Evolutionary conservation across 2,113 vertebrate genomes (phyloP).

Genomic region (Pelobates fuscus): DNA sequence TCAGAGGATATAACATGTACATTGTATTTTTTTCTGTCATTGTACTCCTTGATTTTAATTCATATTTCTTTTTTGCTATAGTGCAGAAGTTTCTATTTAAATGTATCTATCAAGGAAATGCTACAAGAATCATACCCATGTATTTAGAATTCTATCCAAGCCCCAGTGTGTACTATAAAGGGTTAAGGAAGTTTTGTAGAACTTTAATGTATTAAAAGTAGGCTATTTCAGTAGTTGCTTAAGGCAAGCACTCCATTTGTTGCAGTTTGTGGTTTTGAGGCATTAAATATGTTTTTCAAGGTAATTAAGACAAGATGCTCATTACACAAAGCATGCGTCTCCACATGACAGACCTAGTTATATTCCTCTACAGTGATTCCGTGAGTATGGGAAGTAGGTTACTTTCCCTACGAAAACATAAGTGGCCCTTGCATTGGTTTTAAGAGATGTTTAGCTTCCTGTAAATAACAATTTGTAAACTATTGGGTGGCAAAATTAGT

Average conservation of each 20-base stretch:
- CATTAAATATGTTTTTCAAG: constrained; percentile 64
- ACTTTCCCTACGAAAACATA: constrained; percentile 2
- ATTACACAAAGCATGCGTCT: constrained; percentile 71
- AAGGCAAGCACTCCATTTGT: constrained; percentile 60
- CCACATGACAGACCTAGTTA: constrained; percentile 71
- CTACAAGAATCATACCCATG: no score
- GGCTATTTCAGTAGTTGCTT: constrained; percentile 58
- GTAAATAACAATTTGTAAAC: neutral
- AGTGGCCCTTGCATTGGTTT: neutral
- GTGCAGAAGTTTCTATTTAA: no score
- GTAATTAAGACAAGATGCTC: constrained; percentile 72
- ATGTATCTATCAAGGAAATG: no score
- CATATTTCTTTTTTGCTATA: no score
- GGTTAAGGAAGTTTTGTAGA: constrained; percentile 3
- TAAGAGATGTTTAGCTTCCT: neutral
- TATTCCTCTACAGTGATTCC: constrained; percentile 39
- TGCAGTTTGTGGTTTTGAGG: constrained; percentile 63
- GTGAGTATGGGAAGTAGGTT: constrained; percentile 28
- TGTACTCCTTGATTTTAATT: no score
- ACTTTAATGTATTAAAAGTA: constrained; percentile 3
- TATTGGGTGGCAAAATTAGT: no score
- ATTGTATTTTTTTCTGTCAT: no score
- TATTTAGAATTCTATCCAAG: no score
- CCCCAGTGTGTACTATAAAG: neutral
- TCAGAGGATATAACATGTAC: no score